Conservation (phyloP, 1,140 invertebrate species). For the Brachionus rotundiformis region DNA sequence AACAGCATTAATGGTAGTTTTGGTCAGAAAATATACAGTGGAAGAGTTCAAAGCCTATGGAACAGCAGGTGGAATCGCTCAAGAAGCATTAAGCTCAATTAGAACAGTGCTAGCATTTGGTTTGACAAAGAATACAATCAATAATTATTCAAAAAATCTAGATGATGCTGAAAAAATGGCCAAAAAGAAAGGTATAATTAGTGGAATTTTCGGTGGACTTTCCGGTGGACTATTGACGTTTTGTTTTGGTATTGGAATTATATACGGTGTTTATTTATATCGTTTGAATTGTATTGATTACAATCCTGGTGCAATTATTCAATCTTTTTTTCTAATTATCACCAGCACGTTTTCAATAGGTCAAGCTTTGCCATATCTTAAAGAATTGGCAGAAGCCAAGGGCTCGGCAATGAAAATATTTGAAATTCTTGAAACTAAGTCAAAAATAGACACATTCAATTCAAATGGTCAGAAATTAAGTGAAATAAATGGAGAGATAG, state of each 20-base stretch:
- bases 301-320: slow-evolving; percentile 5
- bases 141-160: slow-evolving; percentile 55
- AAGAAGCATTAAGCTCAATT: slow-evolving; percentile 42
- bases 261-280: slow-evolving; percentile 30
- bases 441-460: slow-evolving; percentile 25
- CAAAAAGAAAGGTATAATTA: slow-evolving; percentile 34
- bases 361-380: slow-evolving; percentile 77
- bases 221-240: neutral
- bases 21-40: slow-evolving; percentile 48
- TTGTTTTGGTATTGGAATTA: slow-evolving; percentile 16
- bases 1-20: slow-evolving; percentile 35
- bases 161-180: slow-evolving; percentile 24
- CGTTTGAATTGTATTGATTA: slow-evolving; percentile 55
- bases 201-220: slow-evolving; percentile 28
- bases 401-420: slow-evolving; percentile 78
- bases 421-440: slow-evolving; percentile 70
- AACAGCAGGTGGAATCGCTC: slow-evolving; percentile 26
- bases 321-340: slow-evolving; percentile 69
- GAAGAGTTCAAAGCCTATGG: slow-evolving; percentile 47
- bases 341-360: slow-evolving; percentile 81
- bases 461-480: slow-evolving; percentile 56
- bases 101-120: slow-evolving; percentile 45
- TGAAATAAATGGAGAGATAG: slow-evolving; percentile 76
- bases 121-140: slow-evolving; percentile 59
- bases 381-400: slow-evolving; percentile 74